Evolutionary conservation across 1,140 invertebrate genomes (phyloP), one percentile per base, ranked within the genome.

Genomic region (Drosophila serrata): DNA sequence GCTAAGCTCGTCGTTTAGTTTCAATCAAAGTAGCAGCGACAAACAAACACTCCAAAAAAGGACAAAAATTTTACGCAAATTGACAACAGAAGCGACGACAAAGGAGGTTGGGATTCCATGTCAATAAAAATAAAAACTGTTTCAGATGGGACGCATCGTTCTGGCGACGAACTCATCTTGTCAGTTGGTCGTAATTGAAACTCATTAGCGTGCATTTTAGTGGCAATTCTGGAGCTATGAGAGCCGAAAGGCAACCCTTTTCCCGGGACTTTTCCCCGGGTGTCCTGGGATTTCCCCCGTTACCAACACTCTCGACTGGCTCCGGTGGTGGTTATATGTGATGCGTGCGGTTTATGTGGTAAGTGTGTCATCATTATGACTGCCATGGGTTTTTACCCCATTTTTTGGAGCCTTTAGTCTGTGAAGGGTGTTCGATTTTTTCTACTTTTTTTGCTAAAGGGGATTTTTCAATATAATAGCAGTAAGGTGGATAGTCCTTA

Each of bases 141-240:
- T 77, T 68, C 63, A 49, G 73, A 59, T 73, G 69, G 37, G 55
- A 69, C 74, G 35, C 33, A 12, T 48, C 19, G 27, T 39, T 15
- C 31, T 15, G 27, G 59, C 33, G 19, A 27, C 35, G 13, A 37
- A 37, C 43, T 51, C 35, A 29, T 49, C 67, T 62, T 60, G 64
- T 61, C 79, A 58, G 79, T 82, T 61, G 67, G 75, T 48, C 61
- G 88, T 91, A 91, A 91, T 91, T 91, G 84, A 91, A 91, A 91
- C 88, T 91, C 88, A 91, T 91, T 91, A 91, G 85, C 85, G 85
- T 90, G 85, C 85, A 88, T 88, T 88, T 88, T 88, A 90, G 84
- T 84, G 84, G 84, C 84, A 67, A 77, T 87, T 87, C 75, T 79
- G 61, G 43, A 63, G 63, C 51, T 48, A 48, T 15, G 29, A 37